Evolutionary conservation across 2,113 vertebrate species (phyloP).

Genomic region (Macroglossus sobrinus): DNA sequence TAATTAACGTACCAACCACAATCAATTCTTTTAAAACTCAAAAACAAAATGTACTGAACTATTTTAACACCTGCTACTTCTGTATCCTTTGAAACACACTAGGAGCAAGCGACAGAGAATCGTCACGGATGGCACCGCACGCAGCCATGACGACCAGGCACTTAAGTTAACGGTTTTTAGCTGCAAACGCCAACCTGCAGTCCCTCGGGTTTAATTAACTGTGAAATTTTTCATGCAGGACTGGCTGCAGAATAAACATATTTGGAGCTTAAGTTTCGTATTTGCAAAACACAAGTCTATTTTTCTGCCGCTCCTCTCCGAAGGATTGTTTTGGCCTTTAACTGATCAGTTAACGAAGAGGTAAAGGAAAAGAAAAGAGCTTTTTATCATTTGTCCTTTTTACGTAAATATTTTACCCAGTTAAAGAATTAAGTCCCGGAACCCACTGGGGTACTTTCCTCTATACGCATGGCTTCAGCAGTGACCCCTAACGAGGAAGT

Average conservation of each 20-base stretch:
- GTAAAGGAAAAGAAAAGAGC: not conserved
- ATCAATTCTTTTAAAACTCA: constrained; percentile 22
- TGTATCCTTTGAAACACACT: not conserved
- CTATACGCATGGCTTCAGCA: not conserved
- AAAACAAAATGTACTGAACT: constrained; percentile 22
- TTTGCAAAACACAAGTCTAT: not conserved
- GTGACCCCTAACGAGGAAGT: not conserved
- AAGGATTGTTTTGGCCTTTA: not conserved
- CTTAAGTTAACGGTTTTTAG: not conserved
- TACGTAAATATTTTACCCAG: not conserved
- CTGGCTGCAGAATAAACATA: not conserved
- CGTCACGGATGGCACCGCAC: not conserved
- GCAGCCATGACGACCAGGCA: not conserved
- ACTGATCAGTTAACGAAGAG: not conserved
- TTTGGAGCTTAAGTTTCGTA: not conserved
- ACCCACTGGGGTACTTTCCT: not conserved
- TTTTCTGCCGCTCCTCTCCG: not conserved
- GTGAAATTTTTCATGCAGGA: not conserved
- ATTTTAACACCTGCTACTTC: not conserved
- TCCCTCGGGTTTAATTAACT: not conserved
- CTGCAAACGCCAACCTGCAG: not conserved
- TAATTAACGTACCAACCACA: not conserved
- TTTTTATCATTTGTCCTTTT: not conserved
- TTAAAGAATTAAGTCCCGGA: not conserved
- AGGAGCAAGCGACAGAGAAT: not conserved